A percentile compares a stretch with the other conserved stretches of the same genome.
These are phyloP conservation scores for Aurelia aurita complex sp. Pacific DNA, from an alignment of 30 jellyfish, hydroid and myxozoan genomes.

Conservation along the genomic window DNA sequence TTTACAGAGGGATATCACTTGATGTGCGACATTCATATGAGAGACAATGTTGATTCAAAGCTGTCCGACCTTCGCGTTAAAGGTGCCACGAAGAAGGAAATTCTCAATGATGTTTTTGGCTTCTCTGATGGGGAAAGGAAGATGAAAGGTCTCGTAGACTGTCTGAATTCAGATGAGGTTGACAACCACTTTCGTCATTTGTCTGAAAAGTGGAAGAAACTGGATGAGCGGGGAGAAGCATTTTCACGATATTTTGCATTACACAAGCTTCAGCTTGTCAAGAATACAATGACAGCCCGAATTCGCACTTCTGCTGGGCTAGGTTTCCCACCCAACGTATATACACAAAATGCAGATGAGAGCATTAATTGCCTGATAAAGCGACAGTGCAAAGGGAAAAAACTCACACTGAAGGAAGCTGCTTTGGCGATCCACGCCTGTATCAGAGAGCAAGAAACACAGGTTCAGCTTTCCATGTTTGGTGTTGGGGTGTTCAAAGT, in stretches of 20 bases:
- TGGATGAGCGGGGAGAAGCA: slow-evolving; percentile 6
- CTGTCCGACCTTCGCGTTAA: slow-evolving; percentile 17
- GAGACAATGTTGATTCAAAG: background rate
- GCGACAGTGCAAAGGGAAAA: slow-evolving; percentile 14
- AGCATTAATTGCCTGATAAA: background rate
- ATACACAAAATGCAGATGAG: slow-evolving; percentile 19
- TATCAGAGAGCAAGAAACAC: slow-evolving; percentile 7
- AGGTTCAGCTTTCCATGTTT: slow-evolving; percentile 6
- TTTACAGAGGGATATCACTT: no score
- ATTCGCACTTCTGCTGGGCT: slow-evolving; percentile 20
- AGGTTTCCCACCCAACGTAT: slow-evolving; percentile 21
- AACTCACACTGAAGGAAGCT: slow-evolving; percentile 17
- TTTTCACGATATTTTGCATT: slow-evolving; percentile 10
- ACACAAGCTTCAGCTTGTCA: slow-evolving; percentile 14
- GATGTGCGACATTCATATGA: no score
- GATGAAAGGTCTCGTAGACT: slow-evolving; percentile 14
- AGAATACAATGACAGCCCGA: slow-evolving; percentile 19
- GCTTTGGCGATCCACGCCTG: slow-evolving; percentile 10
- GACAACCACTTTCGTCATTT: background rate
- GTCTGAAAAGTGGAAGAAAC: background rate
- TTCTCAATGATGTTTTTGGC: slow-evolving; percentile 21
- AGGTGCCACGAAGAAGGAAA: background rate
- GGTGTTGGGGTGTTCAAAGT: slow-evolving; percentile 6
- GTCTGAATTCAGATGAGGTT: slow-evolving; percentile 11
- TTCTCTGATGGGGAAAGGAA: background rate